Evolutionary conservation across 2,888 invertebrate species (phyloP), one percentile per base, ranked within the genome.

Genomic region (Pyrrhia umbra): DNA sequence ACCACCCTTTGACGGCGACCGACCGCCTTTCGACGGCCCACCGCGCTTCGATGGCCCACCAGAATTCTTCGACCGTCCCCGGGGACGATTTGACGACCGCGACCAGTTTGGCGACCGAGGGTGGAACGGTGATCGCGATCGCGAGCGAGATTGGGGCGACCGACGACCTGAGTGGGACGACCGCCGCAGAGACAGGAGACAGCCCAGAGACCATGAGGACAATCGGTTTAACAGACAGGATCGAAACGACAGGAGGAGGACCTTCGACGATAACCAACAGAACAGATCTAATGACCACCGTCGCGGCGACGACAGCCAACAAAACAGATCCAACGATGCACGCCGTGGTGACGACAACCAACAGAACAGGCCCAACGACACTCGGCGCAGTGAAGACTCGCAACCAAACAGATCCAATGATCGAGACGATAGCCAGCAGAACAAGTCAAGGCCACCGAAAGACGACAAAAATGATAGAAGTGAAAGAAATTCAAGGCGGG

Each of bases 41-140:
- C 77, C 81, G 18, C 81, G 68, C 0, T 84, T 82, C 51, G 85
- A 84, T 49, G 92, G 90, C 0, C 92, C 92, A 0, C 90, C 92
- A 0, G 93, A 93, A 39, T 92, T 88, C 86, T 94, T 91, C 75
- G 94, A 95, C 20, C 85, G 95, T 49, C 90, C 90, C 55, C 84
- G 93, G 60, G 85, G 93, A 51, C 86, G 93, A 34, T 94, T 92
- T 72, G 95, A 94, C 1, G 94, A 94, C 0, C 83, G 93, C 40
- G 93, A 92, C 13, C 87, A 87, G 63, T 93, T 85, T 68, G 88
- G 87, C 37, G 94, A 94, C 0, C 82, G 92, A 34, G 87, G 85
- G 0, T 91, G 92, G 94, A 90, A 88, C 47, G 88, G 89, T n/a
- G 89, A 91, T 10, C 68, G 88, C 2, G 89, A 88, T 1, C 77